These are phyloP conservation scores for Gymnoscopelus braueri DNA, from an alignment of 2,797 vertebrate species.

Conservation along the genomic window DNA sequence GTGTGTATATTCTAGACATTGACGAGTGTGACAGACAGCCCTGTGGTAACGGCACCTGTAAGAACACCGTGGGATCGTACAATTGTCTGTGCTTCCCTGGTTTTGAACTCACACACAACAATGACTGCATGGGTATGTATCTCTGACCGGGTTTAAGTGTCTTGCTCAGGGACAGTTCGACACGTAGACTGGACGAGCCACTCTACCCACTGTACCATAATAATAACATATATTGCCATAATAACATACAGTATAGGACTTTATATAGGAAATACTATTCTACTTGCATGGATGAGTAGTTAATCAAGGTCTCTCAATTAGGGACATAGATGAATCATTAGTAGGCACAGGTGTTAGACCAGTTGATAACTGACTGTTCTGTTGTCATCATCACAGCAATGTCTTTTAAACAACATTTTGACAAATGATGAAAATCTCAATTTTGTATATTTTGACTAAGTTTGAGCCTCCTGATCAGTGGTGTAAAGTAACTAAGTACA, in stretches of 20 bases:
- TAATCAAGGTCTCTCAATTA: neutral
- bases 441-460: neutral
- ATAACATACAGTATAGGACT: too few species aligned
- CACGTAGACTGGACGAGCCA: too few species aligned
- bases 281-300: too few species aligned
- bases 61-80: constrained; percentile 95
- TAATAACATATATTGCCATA: too few species aligned
- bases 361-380: neutral
- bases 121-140: constrained; percentile 91
- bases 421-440: too few species aligned
- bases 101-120: constrained; percentile 90
- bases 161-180: too few species aligned
- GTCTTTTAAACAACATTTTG: too few species aligned
- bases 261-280: too few species aligned
- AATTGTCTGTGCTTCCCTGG: constrained; percentile 95
- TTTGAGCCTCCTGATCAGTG: constrained; percentile 9
- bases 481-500: too few species aligned
- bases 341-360: neutral
- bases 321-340: neutral
- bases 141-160: neutral
- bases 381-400: too few species aligned
- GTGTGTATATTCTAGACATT: constrained; percentile 79
- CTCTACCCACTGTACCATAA: too few species aligned
- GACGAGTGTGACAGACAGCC: constrained; percentile 93
- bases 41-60: constrained; percentile 93